phyloP scores from a whole-genome alignment of 1,140 invertebrate species.

The Dendrolimus punctatus region DNA sequence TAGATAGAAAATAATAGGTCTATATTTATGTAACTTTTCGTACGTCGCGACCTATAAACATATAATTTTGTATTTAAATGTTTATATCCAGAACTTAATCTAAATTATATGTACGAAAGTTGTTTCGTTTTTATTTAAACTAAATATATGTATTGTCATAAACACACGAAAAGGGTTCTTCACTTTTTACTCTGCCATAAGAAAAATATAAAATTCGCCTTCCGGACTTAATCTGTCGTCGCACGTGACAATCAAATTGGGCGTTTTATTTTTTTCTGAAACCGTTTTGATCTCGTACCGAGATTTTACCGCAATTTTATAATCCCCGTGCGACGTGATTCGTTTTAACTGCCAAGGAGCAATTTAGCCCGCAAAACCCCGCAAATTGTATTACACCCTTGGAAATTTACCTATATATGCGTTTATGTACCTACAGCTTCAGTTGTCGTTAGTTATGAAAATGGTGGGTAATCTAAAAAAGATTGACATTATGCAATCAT shows the following conservation, averaged over 20 bases:
- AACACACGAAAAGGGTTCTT: too few species aligned
- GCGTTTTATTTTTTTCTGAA: constrained; percentile 31
- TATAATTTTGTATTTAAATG: too few species aligned
- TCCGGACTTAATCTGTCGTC: constrained; percentile 1
- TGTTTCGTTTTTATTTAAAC: too few species aligned
- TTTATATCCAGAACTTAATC: too few species aligned
- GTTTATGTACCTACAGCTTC: constrained; percentile 6
- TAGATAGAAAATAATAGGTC: too few species aligned
- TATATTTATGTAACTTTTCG: too few species aligned
- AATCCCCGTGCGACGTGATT: constrained; percentile 39
- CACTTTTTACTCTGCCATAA: too few species aligned
- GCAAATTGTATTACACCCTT: constrained; percentile 37
- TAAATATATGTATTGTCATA: too few species aligned
- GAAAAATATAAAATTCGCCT: too few species aligned
- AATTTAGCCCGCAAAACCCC: constrained; percentile 40
- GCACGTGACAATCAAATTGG: constrained; percentile 19
- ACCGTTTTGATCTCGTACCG: constrained; percentile 30
- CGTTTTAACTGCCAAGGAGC: constrained; percentile 46
- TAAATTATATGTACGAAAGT: too few species aligned
- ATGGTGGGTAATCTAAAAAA: constrained; percentile 20
- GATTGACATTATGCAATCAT: constrained; percentile 21
- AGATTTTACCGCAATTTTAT: constrained; percentile 43
- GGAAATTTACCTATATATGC: constrained; percentile 17
- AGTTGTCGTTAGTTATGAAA: constrained; percentile 10
- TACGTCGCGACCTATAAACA: too few species aligned